A percentile compares a stretch with the other conserved stretches of the same genome.
Conservation (phyloP, 2,797 vertebrate genomes). For the Hoplostethus mediterraneus region DNA sequence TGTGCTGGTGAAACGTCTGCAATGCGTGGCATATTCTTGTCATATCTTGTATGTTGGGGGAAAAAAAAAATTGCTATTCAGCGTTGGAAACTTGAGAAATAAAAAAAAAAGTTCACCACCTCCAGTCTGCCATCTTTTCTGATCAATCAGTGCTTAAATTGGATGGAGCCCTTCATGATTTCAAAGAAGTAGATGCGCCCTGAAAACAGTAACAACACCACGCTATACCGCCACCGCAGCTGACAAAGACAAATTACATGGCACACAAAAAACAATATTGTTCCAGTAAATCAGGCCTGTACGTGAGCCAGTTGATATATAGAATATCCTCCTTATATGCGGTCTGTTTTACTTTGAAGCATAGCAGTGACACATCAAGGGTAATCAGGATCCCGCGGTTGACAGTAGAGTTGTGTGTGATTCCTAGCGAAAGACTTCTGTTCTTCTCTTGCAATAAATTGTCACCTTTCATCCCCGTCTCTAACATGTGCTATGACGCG, state of each 20-base stretch:
- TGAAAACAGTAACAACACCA: neutral
- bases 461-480: constrained; percentile 63
- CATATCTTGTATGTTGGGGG: neutral
- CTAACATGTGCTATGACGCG: constrained; percentile 42
- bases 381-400: constrained; percentile 60
- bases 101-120: too few species aligned
- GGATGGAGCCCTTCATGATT: neutral
- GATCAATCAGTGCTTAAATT: neutral
- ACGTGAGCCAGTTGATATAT: neutral
- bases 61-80: too few species aligned
- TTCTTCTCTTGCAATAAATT: constrained; percentile 45
- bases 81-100: too few species aligned
- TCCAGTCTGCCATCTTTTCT: neutral
- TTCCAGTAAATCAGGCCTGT: constrained; percentile 15
- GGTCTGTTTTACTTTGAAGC: constrained; percentile 47
- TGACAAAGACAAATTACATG: constrained; percentile 23
- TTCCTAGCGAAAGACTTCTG: constrained; percentile 50
- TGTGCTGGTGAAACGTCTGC: neutral
- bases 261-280: constrained; percentile 11
- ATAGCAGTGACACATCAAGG: constrained; percentile 48
- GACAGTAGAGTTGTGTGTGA: constrained; percentile 59
- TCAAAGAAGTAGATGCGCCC: neutral
- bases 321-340: constrained; percentile 9
- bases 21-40: neutral
- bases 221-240: neutral